Conservation (phyloP, 2,113 vertebrate genomes). For the Poicephalus meyeri region DNA sequence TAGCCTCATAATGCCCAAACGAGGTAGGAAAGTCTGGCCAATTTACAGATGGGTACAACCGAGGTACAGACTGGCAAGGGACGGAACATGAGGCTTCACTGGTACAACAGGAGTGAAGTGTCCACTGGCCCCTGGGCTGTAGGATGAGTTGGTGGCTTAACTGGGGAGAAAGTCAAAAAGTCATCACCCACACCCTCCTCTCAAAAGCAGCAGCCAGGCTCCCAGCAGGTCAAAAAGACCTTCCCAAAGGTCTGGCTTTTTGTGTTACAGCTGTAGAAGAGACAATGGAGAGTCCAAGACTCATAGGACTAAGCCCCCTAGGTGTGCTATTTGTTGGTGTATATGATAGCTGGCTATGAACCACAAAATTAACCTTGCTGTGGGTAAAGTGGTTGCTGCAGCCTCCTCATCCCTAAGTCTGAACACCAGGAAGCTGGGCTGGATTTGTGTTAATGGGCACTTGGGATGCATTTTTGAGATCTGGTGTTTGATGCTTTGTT, state of each 20-base stretch:
- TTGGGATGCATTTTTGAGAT: not conserved
- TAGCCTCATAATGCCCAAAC: slow-evolving; percentile 36
- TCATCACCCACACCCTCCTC: not conserved
- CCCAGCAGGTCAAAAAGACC: not conserved
- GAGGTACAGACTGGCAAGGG: not conserved
- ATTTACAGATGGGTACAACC: not conserved
- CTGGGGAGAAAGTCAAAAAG: not conserved
- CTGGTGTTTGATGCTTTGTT: not conserved
- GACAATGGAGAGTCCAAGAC: not conserved
- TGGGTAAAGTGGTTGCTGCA: accelerated
- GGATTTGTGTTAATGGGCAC: not conserved
- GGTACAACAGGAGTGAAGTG: not conserved
- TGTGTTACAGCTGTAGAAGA: not conserved
- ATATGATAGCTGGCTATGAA: no score
- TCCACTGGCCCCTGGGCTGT: not conserved
- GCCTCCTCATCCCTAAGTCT: accelerated
- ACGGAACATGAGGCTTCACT: not conserved
- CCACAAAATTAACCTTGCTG: accelerated
- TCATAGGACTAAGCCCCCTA: accelerated
- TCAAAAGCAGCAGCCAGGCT: not conserved
- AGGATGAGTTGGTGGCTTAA: accelerated
- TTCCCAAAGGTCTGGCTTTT: not conserved
- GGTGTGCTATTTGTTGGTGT: accelerated
- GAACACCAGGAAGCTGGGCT: accelerated
- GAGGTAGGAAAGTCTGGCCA: slow-evolving; percentile 42